Conservation (phyloP, 2,113 vertebrate species). For the Sphyrna mokarran region DNA sequence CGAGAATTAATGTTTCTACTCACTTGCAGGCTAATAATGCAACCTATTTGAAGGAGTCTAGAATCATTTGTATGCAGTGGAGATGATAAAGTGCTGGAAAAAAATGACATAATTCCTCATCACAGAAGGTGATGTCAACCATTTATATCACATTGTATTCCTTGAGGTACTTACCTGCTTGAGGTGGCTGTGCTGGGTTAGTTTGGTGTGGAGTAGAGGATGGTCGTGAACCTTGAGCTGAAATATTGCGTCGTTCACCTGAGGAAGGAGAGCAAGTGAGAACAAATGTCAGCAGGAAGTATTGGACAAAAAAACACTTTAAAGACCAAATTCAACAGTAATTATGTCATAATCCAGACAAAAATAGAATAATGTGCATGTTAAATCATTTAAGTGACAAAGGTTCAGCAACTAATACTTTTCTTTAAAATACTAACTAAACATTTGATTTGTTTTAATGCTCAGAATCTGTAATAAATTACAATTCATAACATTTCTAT, state of each 20-base stretch:
- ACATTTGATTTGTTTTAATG: not conserved
- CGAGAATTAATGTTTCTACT: not conserved
- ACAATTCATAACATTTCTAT: not conserved
- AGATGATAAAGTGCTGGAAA: not conserved
- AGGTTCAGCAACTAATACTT: not conserved
- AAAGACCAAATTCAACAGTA: not conserved
- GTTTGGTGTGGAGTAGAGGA: conserved; percentile 34
- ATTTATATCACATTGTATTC: not conserved
- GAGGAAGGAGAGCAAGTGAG: not conserved
- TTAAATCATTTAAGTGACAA: not conserved
- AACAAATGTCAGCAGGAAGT: not conserved
- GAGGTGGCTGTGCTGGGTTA: conserved; percentile 41
- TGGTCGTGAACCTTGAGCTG: conserved; percentile 51
- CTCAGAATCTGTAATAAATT: not conserved
- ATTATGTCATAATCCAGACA: not conserved
- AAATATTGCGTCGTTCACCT: conserved; percentile 50
- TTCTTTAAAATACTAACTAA: not conserved
- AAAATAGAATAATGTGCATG: not conserved
- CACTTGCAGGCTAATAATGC: not conserved
- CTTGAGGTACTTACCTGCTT: conserved; percentile 58
- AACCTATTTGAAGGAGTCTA: not conserved
- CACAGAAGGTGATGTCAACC: not conserved
- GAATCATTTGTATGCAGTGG: not conserved
- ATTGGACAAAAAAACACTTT: not conserved
- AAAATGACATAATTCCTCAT: not conserved